Evolutionary conservation across 2,888 invertebrate species (phyloP), one percentile per base, ranked within the genome.

Genomic region (Patella pellucida): DNA sequence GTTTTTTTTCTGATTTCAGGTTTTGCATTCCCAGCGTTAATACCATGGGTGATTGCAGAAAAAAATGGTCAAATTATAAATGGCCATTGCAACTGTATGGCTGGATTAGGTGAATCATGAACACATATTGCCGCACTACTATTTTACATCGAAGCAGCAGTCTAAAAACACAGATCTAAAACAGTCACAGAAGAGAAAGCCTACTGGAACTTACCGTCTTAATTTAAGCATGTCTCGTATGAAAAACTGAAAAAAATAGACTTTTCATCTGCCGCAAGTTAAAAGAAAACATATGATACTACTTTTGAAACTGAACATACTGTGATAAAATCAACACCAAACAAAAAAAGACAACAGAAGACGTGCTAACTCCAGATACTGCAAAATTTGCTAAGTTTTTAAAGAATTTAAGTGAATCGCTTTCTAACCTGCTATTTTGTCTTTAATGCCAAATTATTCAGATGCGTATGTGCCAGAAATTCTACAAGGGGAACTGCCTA

Each of bases 21-120:
- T 81, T 15, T 74, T 74, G 16, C 78, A 79, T 71, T 79, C 78
- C 3, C 77, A 79, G 52, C 52, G 77, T 71, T 76, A 15, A n/a
- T 62, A 14, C 79, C 81, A 51, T 81, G 77, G 77, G 16, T 81
- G n/a, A 74, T 77, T 31, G 56, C 62, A 1, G 52, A 70, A 16
- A 71, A 54, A 27, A 56, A 70, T 72, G 79, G 77, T 14, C 75
- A n/a, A 15, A 72, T 82, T 2, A 0, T 72, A 11, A 77, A 73
- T 50, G 78, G 80, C 5, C 83, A 84, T 68, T 85, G 83, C 69
- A 78, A 74, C 54, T 83, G 83, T 73, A 83, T 83, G 81, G 83
- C 83, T 1, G 82, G 83, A 11, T 68, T 82, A 3, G 81, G 82
- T 9, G 83, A 84, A 70, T 72, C 77, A 14, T 85, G 83, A 54